Conservation (phyloP, 2,113 vertebrate species). For the Baryphthengus martii region DNA sequence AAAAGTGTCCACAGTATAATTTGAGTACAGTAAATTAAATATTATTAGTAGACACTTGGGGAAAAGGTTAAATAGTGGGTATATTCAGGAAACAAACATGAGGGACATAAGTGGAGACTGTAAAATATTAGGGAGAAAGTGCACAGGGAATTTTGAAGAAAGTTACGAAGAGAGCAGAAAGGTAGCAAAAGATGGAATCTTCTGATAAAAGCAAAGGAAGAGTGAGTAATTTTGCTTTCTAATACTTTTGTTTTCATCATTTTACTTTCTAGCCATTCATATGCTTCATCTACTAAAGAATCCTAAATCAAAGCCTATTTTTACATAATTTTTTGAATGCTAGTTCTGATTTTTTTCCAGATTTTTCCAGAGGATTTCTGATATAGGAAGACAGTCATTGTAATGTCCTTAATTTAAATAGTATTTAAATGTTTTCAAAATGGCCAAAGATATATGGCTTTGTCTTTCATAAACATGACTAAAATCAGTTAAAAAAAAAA, state of each 20-base stretch:
- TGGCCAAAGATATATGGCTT: background rate
- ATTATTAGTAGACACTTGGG: background rate
- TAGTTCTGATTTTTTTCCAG: background rate
- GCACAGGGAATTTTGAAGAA: background rate
- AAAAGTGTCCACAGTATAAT: background rate
- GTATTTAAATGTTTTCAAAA: background rate
- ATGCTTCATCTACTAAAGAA: background rate
- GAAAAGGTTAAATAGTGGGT: background rate
- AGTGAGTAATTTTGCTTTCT: background rate
- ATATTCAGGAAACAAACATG: fast-evolving
- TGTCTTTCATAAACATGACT: background rate
- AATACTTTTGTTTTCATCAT: background rate
- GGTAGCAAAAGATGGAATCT: background rate
- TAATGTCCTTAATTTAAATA: background rate
- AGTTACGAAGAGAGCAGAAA: background rate
- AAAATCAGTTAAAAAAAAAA: background rate
- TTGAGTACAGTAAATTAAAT: background rate
- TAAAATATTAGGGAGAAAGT: background rate
- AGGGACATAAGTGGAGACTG: background rate
- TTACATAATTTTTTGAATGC: background rate
- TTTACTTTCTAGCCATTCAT: background rate
- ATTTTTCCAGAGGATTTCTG: background rate
- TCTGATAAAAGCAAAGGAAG: background rate
- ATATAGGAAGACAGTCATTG: background rate
- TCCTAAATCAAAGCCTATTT: background rate